Conservation (phyloP, 2,113 vertebrate species). For the Neogale vison region DNA sequence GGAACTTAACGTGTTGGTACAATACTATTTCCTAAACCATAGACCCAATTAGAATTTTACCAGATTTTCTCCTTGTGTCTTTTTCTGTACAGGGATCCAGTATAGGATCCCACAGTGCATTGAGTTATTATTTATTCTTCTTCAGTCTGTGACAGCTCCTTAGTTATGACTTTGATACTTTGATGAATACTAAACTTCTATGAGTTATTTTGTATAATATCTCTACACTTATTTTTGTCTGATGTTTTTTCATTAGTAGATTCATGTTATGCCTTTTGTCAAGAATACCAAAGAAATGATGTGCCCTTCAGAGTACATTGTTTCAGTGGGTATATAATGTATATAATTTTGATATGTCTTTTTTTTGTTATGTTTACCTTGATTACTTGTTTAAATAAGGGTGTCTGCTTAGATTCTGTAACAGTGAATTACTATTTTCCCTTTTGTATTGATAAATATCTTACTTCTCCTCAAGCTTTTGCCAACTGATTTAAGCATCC, state of each 20-base stretch:
- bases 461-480: neutral
- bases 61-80: neutral
- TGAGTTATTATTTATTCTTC: neutral
- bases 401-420: neutral
- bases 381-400: neutral
- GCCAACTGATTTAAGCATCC: neutral
- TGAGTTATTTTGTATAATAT: neutral
- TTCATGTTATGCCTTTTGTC: neutral
- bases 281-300: neutral
- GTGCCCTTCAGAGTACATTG: neutral
- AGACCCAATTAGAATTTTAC: neutral
- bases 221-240: neutral
- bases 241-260: neutral
- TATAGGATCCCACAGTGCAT: neutral
- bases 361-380: neutral
- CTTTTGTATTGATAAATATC: neutral
- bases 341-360: neutral
- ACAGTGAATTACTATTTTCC: neutral
- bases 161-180: slow-evolving; percentile 8
- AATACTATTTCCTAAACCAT: neutral
- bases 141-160: neutral
- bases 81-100: neutral
- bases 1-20: neutral
- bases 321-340: neutral
- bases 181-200: neutral